Conservation (phyloP, 2,888 invertebrate genomes). For the Conops quadrifasciatus region DNA sequence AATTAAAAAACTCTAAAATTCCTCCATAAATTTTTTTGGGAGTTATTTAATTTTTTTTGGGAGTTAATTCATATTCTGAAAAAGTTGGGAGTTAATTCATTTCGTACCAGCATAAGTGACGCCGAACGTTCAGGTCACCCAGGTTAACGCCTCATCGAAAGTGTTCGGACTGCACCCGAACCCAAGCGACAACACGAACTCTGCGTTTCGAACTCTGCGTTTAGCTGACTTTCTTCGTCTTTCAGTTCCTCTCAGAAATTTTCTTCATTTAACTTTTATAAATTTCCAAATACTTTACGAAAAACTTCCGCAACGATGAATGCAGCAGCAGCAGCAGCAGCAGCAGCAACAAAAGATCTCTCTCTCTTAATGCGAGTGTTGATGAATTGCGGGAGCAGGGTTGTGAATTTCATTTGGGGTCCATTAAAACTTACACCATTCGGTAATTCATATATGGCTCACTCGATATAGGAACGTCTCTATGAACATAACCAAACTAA, state of each 20-base stretch:
- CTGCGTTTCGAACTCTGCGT: too few relatives aligned
- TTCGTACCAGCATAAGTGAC: too few relatives aligned
- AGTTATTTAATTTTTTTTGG: too few relatives aligned
- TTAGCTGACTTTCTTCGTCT: not conserved
- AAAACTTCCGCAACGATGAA: not conserved
- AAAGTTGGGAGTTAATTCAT: too few relatives aligned
- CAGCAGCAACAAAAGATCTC: not conserved
- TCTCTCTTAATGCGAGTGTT: not conserved
- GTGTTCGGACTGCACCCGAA: not conserved
- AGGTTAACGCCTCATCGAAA: too few relatives aligned
- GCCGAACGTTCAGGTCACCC: too few relatives aligned
- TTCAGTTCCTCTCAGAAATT: conserved; percentile 4
- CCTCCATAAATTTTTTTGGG: too few relatives aligned
- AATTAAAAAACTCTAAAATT: too few relatives aligned
- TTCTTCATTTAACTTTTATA: conserved; percentile 24
- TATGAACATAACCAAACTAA: too few relatives aligned
- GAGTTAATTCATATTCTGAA: too few relatives aligned
- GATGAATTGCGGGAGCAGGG: not conserved
- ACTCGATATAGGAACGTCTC: too few relatives aligned
- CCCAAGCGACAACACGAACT: not conserved
- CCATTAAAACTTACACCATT: conserved; percentile 18
- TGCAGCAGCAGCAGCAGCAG: not conserved
- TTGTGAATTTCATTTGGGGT: not conserved
- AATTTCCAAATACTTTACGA: conserved; percentile 7
- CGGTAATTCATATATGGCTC: not conserved